Conservation (phyloP, 2,113 vertebrate genomes). For the Thryonomys swinderianus region DNA sequence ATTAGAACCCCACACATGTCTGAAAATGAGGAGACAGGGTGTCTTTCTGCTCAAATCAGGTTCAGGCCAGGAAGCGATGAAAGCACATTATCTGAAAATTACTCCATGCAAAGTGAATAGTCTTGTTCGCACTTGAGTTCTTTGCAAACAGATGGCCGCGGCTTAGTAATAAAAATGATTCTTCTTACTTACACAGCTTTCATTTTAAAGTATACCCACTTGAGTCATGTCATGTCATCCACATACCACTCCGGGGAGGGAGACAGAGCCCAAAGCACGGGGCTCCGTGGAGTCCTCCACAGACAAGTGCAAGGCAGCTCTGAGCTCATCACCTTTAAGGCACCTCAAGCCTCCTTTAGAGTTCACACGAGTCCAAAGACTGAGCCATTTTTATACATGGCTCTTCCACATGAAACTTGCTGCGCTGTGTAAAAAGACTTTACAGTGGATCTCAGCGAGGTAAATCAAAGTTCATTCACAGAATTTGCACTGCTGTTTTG, state of each 20-base stretch:
- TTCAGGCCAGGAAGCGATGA: conserved; percentile 31
- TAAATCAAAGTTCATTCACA: background rate
- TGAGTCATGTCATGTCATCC: conserved; percentile 24
- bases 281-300: background rate
- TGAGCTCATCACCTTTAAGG: background rate
- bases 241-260: background rate
- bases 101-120: conserved; percentile 51
- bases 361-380: background rate
- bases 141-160: conserved; percentile 68
- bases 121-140: conserved; percentile 68
- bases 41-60: conserved; percentile 49
- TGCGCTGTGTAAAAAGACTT: background rate
- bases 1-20: conserved; percentile 53
- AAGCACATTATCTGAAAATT: conserved; percentile 69
- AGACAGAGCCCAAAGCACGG: background rate
- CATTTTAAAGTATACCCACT: conserved; percentile 58
- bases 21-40: conserved; percentile 49
- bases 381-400: background rate
- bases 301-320: background rate
- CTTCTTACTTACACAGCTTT: conserved; percentile 51
- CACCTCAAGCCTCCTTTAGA: background rate
- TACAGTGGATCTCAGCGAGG: background rate
- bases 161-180: conserved; percentile 70
- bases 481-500: background rate
- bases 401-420: background rate